Conservation (phyloP, 2,113 vertebrate species). For the Tautogolabrus adspersus region DNA sequence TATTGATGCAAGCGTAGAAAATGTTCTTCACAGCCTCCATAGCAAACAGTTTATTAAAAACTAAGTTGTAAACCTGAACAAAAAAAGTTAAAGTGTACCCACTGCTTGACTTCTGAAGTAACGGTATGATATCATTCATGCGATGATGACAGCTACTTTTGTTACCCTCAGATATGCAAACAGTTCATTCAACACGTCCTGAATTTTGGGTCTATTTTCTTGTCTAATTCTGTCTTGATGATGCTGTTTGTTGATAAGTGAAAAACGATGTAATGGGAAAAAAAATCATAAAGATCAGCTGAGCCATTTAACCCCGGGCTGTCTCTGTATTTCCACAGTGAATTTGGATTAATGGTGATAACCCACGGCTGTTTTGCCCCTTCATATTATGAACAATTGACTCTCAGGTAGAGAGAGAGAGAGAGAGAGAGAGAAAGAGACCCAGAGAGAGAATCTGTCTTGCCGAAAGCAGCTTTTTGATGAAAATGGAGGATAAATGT, state of each 20-base stretch:
- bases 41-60: no score
- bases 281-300: neutral
- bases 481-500: constrained; percentile 59
- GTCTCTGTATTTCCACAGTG: constrained; percentile 2
- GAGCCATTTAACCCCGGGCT: neutral
- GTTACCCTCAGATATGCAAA: no score
- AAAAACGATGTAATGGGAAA: neutral
- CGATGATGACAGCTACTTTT: neutral
- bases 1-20: no score
- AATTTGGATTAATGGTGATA: constrained; percentile 22
- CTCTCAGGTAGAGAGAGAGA: neutral
- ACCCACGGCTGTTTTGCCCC: constrained; percentile 20
- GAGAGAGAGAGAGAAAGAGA: neutral
- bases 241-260: neutral
- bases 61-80: no score
- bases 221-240: neutral
- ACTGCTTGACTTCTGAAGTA: neutral
- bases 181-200: neutral
- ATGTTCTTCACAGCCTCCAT: no score
- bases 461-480: constrained; percentile 44
- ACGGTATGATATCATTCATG: neutral
- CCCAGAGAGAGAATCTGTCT: neutral
- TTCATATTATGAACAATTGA: constrained; percentile 26
- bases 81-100: no score
- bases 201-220: no score